phyloP scores from a whole-genome alignment of 1,140 invertebrate genomes.

The Cyphomyrmex costatus region DNA sequence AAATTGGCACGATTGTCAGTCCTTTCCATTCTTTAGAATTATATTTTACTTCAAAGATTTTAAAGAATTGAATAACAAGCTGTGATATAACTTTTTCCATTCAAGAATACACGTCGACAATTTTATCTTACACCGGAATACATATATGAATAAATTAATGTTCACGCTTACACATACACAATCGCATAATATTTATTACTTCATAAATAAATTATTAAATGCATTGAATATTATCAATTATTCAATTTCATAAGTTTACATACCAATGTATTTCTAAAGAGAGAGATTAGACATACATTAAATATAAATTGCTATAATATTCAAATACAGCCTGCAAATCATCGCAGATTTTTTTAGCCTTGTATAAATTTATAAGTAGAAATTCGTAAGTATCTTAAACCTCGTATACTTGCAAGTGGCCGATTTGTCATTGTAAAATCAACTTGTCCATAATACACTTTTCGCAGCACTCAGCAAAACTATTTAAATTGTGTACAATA shows the following conservation, averaged over 20 bases:
- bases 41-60: too few species aligned
- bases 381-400: not conserved
- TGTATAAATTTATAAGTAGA: not conserved
- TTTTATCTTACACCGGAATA: not conserved
- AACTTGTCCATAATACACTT: not conserved
- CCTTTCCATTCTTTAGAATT: too few species aligned
- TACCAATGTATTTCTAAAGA: not conserved
- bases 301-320: not conserved
- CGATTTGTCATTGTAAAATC: constrained; percentile 29
- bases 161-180: not conserved
- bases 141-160: constrained; percentile 10
- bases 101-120: too few species aligned
- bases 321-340: not conserved
- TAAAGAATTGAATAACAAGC: too few species aligned
- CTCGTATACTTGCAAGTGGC: not conserved
- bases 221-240: constrained; percentile 3
- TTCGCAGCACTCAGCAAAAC: not conserved
- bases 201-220: not conserved
- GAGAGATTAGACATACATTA: not conserved
- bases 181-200: not conserved
- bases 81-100: too few species aligned
- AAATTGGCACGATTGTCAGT: too few species aligned
- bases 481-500: constrained; percentile 26
- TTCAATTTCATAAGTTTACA: not conserved
- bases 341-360: not conserved